Evolutionary conservation across 2,113 vertebrate species (phyloP).

Genomic region (Cygnus buccinator): DNA sequence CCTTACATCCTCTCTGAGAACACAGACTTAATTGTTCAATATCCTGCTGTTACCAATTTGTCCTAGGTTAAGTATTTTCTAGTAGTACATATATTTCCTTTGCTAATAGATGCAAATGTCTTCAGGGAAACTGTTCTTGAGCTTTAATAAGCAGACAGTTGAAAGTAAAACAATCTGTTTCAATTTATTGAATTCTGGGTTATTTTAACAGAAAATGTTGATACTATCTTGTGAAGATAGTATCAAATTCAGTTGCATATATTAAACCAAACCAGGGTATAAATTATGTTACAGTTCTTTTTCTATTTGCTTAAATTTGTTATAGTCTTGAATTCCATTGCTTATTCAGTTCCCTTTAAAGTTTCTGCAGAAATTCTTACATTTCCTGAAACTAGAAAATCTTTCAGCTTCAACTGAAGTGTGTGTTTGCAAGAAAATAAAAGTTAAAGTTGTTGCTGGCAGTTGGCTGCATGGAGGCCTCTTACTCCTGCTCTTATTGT

Average conservation of each 20-base stretch:
- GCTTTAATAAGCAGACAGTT: slow-evolving; percentile 38
- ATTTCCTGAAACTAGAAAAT: neutral
- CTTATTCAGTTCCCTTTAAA: neutral
- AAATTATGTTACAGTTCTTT: neutral
- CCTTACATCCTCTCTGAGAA: neutral
- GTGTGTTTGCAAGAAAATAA: neutral
- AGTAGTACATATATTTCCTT: slow-evolving; percentile 39
- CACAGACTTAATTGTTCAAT: slow-evolving; percentile 4
- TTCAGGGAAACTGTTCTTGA: neutral
- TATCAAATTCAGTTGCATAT: slow-evolving; percentile 14
- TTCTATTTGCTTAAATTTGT: neutral
- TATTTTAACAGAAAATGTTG: slow-evolving; percentile 8
- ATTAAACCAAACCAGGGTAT: neutral
- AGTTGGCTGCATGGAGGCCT: neutral
- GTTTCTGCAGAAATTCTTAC: neutral
- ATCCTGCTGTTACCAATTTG: slow-evolving; percentile 37
- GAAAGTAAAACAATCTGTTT: slow-evolving; percentile 32
- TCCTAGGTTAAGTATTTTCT: slow-evolving; percentile 55
- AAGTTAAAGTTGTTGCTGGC: neutral
- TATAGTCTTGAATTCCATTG: neutral
- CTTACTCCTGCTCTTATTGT: neutral
- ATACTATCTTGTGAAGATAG: neutral
- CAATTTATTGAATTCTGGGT: neutral
- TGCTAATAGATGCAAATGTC: slow-evolving; percentile 41
- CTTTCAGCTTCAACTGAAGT: neutral